phyloP scores from a whole-genome alignment of 2,113 vertebrate species.

The Plecturocebus donacophilus region DNA sequence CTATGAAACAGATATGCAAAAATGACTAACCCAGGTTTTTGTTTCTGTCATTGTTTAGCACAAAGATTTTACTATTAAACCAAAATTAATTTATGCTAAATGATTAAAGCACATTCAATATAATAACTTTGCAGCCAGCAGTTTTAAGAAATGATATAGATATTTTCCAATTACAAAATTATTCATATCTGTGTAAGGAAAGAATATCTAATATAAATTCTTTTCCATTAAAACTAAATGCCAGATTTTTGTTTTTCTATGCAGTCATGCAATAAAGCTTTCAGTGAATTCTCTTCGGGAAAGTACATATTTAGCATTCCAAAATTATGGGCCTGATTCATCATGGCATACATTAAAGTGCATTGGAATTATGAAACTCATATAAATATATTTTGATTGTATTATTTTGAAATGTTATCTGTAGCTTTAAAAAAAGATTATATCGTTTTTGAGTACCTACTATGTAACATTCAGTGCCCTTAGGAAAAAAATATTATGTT shows the following conservation, averaged over 20 bases:
- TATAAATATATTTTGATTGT: background rate
- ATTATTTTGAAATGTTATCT: background rate
- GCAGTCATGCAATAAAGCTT: slow-evolving; percentile 36
- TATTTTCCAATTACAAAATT: slow-evolving; percentile 71
- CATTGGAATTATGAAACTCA: background rate
- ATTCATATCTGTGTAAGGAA: slow-evolving; percentile 49
- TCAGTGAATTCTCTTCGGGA: slow-evolving; percentile 34
- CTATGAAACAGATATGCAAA: background rate
- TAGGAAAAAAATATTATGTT: background rate
- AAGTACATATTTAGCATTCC: slow-evolving; percentile 47
- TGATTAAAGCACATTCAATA: slow-evolving; percentile 46
- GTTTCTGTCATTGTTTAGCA: background rate
- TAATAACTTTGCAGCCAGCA: slow-evolving; percentile 14
- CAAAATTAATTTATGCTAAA: slow-evolving; percentile 50
- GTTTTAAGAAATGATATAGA: slow-evolving; percentile 66
- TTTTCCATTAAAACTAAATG: slow-evolving; percentile 71
- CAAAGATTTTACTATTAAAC: background rate
- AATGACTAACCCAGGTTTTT: background rate
- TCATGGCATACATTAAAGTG: background rate
- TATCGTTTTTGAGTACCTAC: background rate
- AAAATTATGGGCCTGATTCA: slow-evolving; percentile 33
- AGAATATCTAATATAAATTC: slow-evolving; percentile 9
- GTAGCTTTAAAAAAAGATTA: background rate
- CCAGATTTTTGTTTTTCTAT: slow-evolving; percentile 31
- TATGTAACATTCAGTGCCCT: background rate